phyloP scores from a whole-genome alignment of 2,113 vertebrate species.

The Microcebus ravelobensis region DNA sequence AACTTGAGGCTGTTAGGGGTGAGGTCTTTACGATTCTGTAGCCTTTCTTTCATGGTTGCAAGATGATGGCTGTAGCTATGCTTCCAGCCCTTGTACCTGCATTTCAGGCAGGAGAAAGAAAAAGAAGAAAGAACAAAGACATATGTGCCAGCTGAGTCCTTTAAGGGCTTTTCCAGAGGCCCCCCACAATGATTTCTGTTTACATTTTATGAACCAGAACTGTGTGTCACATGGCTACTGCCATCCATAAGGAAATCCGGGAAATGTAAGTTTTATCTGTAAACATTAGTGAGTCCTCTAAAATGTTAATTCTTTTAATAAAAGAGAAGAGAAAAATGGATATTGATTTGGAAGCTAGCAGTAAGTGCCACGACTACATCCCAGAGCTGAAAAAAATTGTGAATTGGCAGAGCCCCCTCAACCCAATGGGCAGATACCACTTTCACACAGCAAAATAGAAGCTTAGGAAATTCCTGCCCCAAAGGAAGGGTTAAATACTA shows the following conservation, averaged over 20 bases:
- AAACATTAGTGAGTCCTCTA: neutral
- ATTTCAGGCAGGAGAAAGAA: neutral
- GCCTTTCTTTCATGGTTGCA: neutral
- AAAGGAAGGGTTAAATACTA: neutral
- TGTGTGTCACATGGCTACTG: neutral
- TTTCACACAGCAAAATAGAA: neutral
- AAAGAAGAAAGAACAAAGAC: neutral
- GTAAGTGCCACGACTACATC: neutral
- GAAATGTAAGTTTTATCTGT: neutral
- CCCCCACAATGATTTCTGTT: neutral
- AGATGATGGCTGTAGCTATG: neutral
- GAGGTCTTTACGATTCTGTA: neutral
- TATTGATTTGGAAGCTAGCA: neutral
- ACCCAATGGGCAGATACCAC: neutral
- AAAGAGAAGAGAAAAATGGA: neutral
- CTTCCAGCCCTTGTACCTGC: neutral
- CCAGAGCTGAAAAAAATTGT: neutral
- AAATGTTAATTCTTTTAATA: neutral
- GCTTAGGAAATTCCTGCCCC: neutral
- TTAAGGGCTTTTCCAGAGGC: neutral
- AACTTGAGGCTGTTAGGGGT: neutral
- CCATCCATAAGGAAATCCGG: neutral
- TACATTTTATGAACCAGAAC: neutral
- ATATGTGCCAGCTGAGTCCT: neutral
- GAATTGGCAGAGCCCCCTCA: neutral